phyloP scores from a whole-genome alignment of 2,797 vertebrate species.

The Hippocampus kuda region DNA sequence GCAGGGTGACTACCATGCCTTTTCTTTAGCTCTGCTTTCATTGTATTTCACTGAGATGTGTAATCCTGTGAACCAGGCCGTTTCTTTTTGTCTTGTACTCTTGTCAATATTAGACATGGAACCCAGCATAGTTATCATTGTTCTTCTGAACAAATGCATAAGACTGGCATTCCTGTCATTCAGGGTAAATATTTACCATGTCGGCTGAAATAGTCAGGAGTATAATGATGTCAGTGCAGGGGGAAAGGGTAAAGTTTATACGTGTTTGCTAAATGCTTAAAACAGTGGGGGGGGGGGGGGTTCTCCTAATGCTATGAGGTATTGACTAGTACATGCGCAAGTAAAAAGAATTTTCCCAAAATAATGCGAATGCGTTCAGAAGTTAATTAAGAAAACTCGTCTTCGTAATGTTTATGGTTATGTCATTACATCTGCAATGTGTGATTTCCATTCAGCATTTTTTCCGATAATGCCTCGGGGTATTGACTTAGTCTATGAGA shows the following conservation, averaged over 20 bases:
- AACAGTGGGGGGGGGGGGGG: no score
- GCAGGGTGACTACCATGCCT: neutral
- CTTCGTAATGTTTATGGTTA: no score
- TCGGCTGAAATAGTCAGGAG: neutral
- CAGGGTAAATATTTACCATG: neutral
- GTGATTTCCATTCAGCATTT: no score
- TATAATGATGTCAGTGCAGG: neutral
- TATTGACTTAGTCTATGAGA: no score
- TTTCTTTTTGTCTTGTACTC: slow-evolving; percentile 4
- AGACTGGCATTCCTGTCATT: slow-evolving; percentile 1
- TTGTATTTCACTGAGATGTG: neutral
- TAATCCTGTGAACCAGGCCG: neutral
- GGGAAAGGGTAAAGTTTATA: neutral
- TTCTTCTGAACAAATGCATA: neutral
- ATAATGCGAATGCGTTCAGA: no score
- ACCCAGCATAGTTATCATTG: slow-evolving; percentile 1
- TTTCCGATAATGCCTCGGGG: no score
- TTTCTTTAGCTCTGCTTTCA: neutral
- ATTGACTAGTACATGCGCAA: no score
- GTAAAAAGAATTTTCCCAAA: no score
- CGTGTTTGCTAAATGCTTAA: no score
- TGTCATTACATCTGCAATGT: no score
- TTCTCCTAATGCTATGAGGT: no score
- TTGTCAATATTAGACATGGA: slow-evolving; percentile 11
- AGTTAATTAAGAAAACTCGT: no score